Percentiles rank a stretch among this genome's conserved stretches.
These are phyloP conservation scores for Diplosoma virens DNA, from an alignment of 23 tunicate species.

Conservation along the genomic window DNA sequence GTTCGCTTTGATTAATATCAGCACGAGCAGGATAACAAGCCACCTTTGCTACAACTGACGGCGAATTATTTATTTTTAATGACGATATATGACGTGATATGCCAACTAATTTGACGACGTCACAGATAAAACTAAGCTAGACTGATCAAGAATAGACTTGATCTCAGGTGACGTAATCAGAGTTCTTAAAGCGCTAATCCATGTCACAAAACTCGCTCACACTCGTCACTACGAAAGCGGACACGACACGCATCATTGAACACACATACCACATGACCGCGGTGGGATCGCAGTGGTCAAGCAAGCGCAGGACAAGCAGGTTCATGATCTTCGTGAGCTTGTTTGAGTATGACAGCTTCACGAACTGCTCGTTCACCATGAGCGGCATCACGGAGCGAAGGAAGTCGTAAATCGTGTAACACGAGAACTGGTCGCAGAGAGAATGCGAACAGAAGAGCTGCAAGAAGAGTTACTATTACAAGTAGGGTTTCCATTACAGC, in stretches of 20 bases:
- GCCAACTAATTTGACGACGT: no score
- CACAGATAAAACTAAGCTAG: no score
- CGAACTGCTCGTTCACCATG: slow-evolving; percentile 38
- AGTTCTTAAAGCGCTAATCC: no score
- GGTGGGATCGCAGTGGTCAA: slow-evolving; percentile 45
- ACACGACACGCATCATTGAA: not conserved
- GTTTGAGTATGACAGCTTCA: not conserved
- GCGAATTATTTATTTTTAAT: no score
- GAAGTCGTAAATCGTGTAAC: slow-evolving; percentile 35
- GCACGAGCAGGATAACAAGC: not conserved
- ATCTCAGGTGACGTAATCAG: not conserved
- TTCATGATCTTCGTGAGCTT: slow-evolving; percentile 36
- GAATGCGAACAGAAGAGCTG: slow-evolving; percentile 6
- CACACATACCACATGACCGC: slow-evolving; percentile 39
- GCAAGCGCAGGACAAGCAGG: slow-evolving; percentile 31
- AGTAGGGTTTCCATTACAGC: no score
- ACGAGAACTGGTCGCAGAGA: slow-evolving; percentile 14
- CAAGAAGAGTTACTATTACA: no score
- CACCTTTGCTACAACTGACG: no score
- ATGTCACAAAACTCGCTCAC: no score
- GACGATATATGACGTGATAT: no score
- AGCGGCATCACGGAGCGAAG: slow-evolving; percentile 43
- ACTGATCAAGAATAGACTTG: no score
- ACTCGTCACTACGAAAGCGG: not conserved
- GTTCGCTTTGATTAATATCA: not conserved